phyloP scores from a whole-genome alignment of 2,113 vertebrate genomes.

The Himantopus leucocephalus region DNA sequence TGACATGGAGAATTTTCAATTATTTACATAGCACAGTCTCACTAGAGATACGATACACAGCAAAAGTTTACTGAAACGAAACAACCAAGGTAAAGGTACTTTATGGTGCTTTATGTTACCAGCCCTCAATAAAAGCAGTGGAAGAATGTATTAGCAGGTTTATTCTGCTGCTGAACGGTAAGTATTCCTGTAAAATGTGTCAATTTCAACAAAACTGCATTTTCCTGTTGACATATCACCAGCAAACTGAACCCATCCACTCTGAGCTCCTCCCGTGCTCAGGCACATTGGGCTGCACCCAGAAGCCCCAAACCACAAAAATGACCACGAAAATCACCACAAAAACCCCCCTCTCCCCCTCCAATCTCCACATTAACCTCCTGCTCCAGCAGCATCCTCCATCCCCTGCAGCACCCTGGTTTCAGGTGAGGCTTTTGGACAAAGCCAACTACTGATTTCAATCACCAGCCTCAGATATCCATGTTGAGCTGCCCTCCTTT shows the following conservation, averaged over 20 bases:
- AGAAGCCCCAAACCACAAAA: not conserved
- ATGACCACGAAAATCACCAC: not conserved
- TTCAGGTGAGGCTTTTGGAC: not conserved
- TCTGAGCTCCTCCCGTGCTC: not conserved
- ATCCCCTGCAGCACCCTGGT: not conserved
- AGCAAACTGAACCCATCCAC: rapidly evolving
- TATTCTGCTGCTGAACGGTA: not conserved
- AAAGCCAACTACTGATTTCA: not conserved
- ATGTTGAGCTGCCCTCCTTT: rapidly evolving
- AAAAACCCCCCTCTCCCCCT: not conserved
- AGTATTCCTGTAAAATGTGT: not conserved
- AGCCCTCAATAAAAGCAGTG: not conserved
- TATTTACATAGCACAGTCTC: not conserved
- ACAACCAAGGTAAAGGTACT: not conserved
- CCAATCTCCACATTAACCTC: rapidly evolving
- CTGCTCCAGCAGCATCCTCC: not conserved
- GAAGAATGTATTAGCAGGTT: rapidly evolving
- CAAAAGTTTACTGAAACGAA: not conserved
- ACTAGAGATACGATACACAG: rapidly evolving
- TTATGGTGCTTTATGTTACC: not conserved
- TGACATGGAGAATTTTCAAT: rapidly evolving
- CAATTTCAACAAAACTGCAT: rapidly evolving
- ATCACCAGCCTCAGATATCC: not conserved
- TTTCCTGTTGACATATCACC: rapidly evolving
- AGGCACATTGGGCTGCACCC: not conserved